A percentile compares a stretch with the other conserved stretches of the same genome.
Conservation (phyloP, 1,140 invertebrate genomes). For the Micrasema longulum region DNA sequence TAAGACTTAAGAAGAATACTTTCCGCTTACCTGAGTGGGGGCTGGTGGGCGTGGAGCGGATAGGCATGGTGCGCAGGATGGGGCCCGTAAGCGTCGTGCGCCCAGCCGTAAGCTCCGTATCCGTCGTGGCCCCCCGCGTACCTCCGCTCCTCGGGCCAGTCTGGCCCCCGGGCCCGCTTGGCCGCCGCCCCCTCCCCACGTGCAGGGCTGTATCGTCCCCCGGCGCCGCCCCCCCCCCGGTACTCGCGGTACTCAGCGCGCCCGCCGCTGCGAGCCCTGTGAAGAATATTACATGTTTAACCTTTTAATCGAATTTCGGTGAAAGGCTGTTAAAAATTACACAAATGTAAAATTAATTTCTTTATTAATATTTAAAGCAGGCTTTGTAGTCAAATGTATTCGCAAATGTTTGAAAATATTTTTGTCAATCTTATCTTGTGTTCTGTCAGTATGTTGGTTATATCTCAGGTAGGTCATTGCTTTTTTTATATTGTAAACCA, state of each 20-base stretch:
- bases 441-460: too few relatives aligned
- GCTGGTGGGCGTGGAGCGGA: constrained; percentile 64
- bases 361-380: too few relatives aligned
- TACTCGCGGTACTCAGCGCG: constrained; percentile 79
- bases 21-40: constrained; percentile 64
- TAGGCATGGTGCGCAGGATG: constrained; percentile 67
- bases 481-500: too few relatives aligned
- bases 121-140: constrained; percentile 66
- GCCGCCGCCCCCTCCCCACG: constrained; percentile 82
- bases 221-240: constrained; percentile 68
- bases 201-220: constrained; percentile 79
- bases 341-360: too few relatives aligned
- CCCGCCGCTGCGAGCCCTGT: constrained; percentile 52
- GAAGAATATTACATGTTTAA: too few relatives aligned
- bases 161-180: constrained; percentile 84
- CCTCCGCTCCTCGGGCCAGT: constrained; percentile 71
- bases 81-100: constrained; percentile 66
- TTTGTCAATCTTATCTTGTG: too few relatives aligned
- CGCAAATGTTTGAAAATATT: too few relatives aligned
- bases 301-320: too few relatives aligned
- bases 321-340: too few relatives aligned
- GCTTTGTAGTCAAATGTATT: too few relatives aligned
- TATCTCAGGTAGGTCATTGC: too few relatives aligned
- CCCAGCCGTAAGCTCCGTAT: constrained; percentile 67
- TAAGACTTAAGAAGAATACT: too few relatives aligned